phyloP scores from a whole-genome alignment of 2,113 vertebrate genomes.

The Etheostoma spectabile region DNA sequence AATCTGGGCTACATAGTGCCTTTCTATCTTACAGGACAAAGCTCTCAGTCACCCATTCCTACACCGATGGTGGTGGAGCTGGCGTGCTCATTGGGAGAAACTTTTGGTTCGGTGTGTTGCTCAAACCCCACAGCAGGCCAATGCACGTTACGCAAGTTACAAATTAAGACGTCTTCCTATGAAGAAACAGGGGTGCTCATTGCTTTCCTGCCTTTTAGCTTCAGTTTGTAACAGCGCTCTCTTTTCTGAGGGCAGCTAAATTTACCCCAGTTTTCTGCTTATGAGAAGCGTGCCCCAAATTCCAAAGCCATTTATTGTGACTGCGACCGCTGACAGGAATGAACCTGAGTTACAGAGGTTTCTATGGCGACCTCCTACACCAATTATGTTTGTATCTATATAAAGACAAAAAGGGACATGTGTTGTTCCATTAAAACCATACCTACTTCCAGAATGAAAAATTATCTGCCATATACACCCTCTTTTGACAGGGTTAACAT shows the following conservation, averaged over 20 bases:
- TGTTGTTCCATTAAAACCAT: slow-evolving; percentile 23
- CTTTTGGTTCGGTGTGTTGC: too few relatives aligned
- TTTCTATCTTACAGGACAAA: too few relatives aligned
- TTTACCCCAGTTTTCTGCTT: slow-evolving; percentile 75
- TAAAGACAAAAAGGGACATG: slow-evolving; percentile 53
- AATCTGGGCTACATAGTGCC: background rate
- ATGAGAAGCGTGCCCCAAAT: slow-evolving; percentile 81
- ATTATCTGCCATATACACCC: slow-evolving; percentile 1
- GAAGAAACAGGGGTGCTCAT: background rate
- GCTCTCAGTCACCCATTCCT: too few relatives aligned
- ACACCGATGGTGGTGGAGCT: too few relatives aligned
- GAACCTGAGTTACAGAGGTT: slow-evolving; percentile 77
- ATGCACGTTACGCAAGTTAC: background rate
- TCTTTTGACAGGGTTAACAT: slow-evolving; percentile 55
- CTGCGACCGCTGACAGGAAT: slow-evolving; percentile 78
- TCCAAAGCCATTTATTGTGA: slow-evolving; percentile 85
- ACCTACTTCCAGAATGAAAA: slow-evolving; percentile 46
- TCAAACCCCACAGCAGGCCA: background rate
- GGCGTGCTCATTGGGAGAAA: too few relatives aligned
- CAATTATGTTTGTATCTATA: slow-evolving; percentile 75
- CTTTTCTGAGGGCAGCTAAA: slow-evolving; percentile 70
- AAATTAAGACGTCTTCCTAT: background rate
- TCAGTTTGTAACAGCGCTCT: slow-evolving; percentile 8
- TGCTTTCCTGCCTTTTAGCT: slow-evolving; percentile 15
- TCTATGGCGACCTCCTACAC: slow-evolving; percentile 75